Percentiles rank a stretch among this genome's conserved stretches.
Evolutionary conservation across 2,113 vertebrate genomes (phyloP).

Genomic region (Paradoxurus hermaphroditus): DNA sequence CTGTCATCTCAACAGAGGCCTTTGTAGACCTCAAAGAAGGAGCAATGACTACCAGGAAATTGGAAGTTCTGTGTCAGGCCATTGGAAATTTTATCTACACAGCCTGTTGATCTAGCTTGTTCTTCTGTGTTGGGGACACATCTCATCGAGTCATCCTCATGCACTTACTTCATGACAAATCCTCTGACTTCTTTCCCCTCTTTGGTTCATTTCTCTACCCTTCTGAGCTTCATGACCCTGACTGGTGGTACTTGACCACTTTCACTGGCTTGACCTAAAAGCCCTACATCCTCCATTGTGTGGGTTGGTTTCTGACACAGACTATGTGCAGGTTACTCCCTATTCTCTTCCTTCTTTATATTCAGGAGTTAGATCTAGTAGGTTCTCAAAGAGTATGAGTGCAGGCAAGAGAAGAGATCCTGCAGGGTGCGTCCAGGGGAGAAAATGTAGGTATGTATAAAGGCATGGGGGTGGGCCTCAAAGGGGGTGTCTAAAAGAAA

Average conservation of each 20-base stretch:
- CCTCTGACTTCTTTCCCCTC: no score
- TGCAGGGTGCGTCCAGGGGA: background rate
- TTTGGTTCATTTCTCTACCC: background rate
- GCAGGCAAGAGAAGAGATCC: background rate
- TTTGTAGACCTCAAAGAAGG: background rate
- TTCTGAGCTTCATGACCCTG: background rate
- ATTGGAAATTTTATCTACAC: background rate
- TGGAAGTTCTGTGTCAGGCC: background rate
- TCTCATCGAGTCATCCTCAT: rapidly evolving
- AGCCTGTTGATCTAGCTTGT: background rate
- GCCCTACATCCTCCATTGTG: no score
- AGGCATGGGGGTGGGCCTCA: background rate
- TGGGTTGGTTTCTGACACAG: background rate
- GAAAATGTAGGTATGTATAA: background rate
- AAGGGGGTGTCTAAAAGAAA: background rate
- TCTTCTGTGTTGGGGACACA: background rate
- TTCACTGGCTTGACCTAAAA: background rate
- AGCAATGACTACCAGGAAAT: background rate
- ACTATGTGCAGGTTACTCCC: background rate
- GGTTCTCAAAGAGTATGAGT: background rate
- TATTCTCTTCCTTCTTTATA: background rate
- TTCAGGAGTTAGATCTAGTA: background rate
- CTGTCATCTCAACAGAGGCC: background rate
- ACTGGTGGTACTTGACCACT: background rate
- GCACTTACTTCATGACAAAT: background rate